Evolutionary conservation across 2,113 vertebrate species (phyloP).

Genomic region (Cinclus cinclus): DNA sequence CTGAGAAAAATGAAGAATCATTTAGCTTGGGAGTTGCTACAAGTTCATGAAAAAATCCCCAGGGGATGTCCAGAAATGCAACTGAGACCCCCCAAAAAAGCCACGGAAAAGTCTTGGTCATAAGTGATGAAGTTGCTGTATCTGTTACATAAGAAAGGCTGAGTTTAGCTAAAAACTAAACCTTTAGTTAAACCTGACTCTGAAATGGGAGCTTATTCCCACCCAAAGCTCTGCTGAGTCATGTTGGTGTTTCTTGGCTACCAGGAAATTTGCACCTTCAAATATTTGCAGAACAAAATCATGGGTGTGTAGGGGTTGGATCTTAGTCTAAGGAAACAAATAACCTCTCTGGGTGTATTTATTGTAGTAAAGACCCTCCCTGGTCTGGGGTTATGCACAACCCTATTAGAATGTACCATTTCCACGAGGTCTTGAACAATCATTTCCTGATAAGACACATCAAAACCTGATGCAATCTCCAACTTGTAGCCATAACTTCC

Average conservation of each 20-base stretch:
- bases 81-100: not conserved
- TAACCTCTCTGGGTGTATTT: not conserved
- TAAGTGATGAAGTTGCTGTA: not conserved
- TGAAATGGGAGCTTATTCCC: not conserved
- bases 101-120: accelerated
- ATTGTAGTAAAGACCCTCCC: not conserved
- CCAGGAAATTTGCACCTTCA: not conserved
- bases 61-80: not conserved
- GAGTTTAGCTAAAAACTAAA: not conserved
- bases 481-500: not conserved
- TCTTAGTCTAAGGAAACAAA: not conserved
- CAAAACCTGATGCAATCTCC: not conserved
- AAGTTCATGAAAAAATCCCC: not conserved
- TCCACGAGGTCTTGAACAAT: not conserved
- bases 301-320: not conserved
- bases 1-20: not conserved
- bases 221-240: accelerated
- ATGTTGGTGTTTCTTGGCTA: not conserved
- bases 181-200: not conserved
- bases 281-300: conserved; percentile 35
- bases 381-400: not conserved
- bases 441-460: not conserved
- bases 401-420: not conserved
- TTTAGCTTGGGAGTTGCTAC: not conserved
- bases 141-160: not conserved